Evolutionary conservation across 2,797 vertebrate species (phyloP).

Genomic region (Gambelia wislizenii): DNA sequence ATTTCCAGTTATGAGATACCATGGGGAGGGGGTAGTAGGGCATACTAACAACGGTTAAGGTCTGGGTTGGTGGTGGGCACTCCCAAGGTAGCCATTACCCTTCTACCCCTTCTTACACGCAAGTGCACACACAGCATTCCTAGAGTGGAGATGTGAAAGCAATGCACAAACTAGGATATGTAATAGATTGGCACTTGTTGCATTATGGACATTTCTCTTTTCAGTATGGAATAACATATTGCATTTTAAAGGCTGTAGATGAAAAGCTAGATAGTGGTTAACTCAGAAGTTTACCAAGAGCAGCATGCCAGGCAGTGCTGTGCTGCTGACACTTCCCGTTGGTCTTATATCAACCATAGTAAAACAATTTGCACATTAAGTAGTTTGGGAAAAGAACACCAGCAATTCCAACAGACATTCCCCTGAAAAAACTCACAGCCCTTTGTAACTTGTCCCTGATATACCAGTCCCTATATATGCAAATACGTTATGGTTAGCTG

Average conservation of each 20-base stretch:
- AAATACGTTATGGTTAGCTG: no score
- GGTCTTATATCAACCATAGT: neutral
- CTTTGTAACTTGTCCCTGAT: neutral
- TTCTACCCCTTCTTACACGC: neutral
- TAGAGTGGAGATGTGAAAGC: neutral
- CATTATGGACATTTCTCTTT: neutral
- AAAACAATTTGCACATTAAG: neutral
- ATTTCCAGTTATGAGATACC: no score
- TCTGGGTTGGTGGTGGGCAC: neutral
- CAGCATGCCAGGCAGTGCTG: neutral
- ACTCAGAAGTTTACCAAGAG: neutral
- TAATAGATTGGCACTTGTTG: no score
- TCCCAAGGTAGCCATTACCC: no score
- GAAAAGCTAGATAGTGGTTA: neutral
- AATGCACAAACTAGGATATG: no score
- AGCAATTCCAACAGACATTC: neutral
- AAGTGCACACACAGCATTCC: neutral
- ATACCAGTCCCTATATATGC: neutral
- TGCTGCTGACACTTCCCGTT: neutral
- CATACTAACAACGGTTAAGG: neutral
- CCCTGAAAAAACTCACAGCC: neutral
- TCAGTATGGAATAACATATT: neutral
- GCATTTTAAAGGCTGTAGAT: neutral
- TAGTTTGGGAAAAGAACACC: neutral
- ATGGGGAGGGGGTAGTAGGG: neutral